phyloP scores from a whole-genome alignment of 2,888 invertebrate species.

The Petrolisthes cinctipes region DNA sequence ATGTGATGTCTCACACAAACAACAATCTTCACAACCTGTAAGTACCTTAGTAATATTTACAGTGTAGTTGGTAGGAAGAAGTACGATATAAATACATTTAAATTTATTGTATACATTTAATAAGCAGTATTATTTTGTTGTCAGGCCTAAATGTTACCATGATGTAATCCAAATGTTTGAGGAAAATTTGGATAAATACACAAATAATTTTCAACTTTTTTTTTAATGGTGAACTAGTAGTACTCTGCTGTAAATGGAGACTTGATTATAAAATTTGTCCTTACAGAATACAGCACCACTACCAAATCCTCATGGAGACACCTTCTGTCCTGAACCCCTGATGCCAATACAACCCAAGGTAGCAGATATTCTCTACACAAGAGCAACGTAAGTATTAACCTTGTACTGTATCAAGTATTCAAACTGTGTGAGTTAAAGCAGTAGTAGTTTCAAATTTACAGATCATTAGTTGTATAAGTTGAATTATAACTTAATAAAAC shows the following conservation, averaged over 20 bases:
- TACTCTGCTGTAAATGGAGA: too few relatives aligned
- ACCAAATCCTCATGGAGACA: constrained; percentile 83
- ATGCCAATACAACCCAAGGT: constrained; percentile 76
- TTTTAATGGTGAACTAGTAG: too few relatives aligned
- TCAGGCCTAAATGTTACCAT: constrained; percentile 38
- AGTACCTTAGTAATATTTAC: constrained; percentile 25
- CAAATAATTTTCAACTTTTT: too few relatives aligned
- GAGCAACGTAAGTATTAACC: constrained; percentile 76
- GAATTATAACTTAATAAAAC: too few relatives aligned
- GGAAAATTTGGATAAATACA: too few relatives aligned
- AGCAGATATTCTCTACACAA: constrained; percentile 79
- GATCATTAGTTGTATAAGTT: too few relatives aligned
- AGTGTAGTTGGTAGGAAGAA: not conserved
- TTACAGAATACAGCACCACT: constrained; percentile 74
- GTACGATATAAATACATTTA: not conserved
- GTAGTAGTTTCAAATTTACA: too few relatives aligned
- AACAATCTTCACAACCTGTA: constrained; percentile 72
- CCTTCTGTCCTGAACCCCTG: constrained; percentile 74
- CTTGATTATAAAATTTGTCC: too few relatives aligned
- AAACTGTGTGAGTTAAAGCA: not conserved
- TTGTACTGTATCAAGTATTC: not conserved
- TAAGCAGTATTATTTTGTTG: not conserved
- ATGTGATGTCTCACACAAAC: constrained; percentile 85
- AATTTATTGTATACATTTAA: too few relatives aligned
- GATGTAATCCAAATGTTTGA: constrained; percentile 14